Base-by-base conservation (phyloP, 2,888 invertebrate genomes). In the Sisyra terminalis region DNA sequence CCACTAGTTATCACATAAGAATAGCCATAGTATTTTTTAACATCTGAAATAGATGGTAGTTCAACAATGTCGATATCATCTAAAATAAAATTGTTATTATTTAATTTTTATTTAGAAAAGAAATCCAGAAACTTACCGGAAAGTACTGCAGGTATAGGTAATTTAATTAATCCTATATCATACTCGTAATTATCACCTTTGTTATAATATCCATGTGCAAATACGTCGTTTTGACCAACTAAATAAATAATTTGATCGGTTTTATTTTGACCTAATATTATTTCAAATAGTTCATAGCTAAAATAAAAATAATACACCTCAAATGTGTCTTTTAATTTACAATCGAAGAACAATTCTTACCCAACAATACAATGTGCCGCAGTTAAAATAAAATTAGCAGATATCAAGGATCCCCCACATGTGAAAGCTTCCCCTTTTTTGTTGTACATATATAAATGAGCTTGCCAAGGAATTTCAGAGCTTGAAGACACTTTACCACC, bases 341-440 rank as follows among this genome's bases (percentile, higher is more conserved):
- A 6, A 18, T 2, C 5, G 17, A 39, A 39, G 2, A 2, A 14
- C 5, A 13, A 15, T 24, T 29, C 39, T 10, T 39, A 39, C 39
- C 29, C 39, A 29, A 39, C 15, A 24, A 39, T 8, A 39, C 39
- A 39, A 39, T 39, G 39, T 9, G 39, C 39, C 7, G 39, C 39
- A 7, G 39, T 39, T 29, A 39, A 15, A 9, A 39, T 18, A 11
- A 39, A 18, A 39, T 29, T 29, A 15, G 14, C 13, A 3, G 39
- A 39, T 17, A 39, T 39, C 14, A 39, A 30, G 15, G 39, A 39
- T 8, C 39, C 39, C 14, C 39, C 39, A 30, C 39, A 39, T 5
- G 30, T 39, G 15, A 30, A 39, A 9, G 24, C 13, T 39, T 39
- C 29, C 8, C 39, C 39, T 30, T 39, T 30, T 13, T 39, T 11